These are phyloP conservation scores for Ypsolopha sequella DNA, from an alignment of 2,888 invertebrate species.

Conservation along the genomic window DNA sequence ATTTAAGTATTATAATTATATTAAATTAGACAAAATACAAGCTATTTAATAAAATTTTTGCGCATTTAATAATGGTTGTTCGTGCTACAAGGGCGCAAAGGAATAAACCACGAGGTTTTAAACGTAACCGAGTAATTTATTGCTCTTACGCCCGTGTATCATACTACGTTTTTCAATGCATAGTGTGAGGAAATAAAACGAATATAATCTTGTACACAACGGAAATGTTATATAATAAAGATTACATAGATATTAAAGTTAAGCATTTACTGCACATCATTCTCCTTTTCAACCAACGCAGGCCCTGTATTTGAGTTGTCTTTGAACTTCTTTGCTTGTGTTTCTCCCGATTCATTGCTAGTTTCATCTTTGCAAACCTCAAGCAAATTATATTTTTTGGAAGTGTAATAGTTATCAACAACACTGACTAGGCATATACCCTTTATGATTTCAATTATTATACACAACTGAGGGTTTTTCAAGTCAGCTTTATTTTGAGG, in stretches of 20 bases:
- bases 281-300: not conserved
- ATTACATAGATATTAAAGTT: not conserved
- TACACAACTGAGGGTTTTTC: slow-evolving; percentile 80
- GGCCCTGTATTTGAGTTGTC: slow-evolving; percentile 24
- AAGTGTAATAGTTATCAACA: slow-evolving; percentile 81
- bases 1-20: too few relatives aligned
- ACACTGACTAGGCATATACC: slow-evolving; percentile 85
- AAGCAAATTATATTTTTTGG: slow-evolving; percentile 87
- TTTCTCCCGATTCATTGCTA: slow-evolving; percentile 43
- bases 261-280: not conserved
- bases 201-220: not conserved
- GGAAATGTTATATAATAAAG: not conserved
- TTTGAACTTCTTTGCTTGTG: slow-evolving; percentile 57
- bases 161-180: too few relatives aligned
- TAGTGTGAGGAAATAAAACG: too few relatives aligned
- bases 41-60: too few relatives aligned
- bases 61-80: too few relatives aligned
- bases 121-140: too few relatives aligned
- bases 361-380: slow-evolving; percentile 69
- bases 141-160: too few relatives aligned
- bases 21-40: too few relatives aligned
- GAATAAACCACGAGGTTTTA: too few relatives aligned
- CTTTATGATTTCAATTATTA: slow-evolving; percentile 87
- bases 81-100: too few relatives aligned
- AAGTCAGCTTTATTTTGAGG: slow-evolving; percentile 82